phyloP scores from a whole-genome alignment of 2,888 invertebrate species.

The Laspeyria flexula region DNA sequence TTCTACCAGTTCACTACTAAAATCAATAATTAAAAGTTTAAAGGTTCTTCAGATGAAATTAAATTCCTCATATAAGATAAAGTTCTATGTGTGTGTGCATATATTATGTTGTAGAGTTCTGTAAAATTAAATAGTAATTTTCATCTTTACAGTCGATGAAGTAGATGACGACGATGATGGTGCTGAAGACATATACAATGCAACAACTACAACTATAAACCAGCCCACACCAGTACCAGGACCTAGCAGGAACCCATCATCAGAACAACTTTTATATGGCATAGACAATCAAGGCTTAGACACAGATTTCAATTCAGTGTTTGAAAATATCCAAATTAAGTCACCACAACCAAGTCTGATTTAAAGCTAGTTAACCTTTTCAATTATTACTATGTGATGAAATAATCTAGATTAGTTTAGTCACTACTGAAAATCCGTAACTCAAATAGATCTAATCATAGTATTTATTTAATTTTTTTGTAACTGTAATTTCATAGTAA shows the following conservation, averaged over 20 bases:
- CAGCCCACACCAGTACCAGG: constrained; percentile 61
- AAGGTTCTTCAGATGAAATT: too few species aligned
- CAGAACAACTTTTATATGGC: constrained; percentile 81
- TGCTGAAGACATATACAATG: constrained; percentile 80
- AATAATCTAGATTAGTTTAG: neutral
- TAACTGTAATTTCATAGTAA: neutral
- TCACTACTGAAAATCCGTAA: neutral
- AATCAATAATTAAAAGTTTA: too few species aligned
- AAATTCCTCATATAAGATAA: too few species aligned
- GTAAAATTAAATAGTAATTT: neutral
- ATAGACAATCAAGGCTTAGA: constrained; percentile 87
- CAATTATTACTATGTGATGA: constrained; percentile 29
- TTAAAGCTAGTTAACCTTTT: constrained; percentile 36
- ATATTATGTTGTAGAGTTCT: too few species aligned
- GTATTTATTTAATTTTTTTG: neutral
- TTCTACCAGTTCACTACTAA: too few species aligned
- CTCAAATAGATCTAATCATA: too few species aligned
- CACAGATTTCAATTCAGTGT: constrained; percentile 87
- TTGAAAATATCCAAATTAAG: constrained; percentile 87
- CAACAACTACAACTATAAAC: constrained; percentile 70
- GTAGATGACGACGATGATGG: constrained; percentile 76
- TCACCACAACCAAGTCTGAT: constrained; percentile 74
- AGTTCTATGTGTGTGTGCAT: too few species aligned
- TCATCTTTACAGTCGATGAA: constrained; percentile 74
- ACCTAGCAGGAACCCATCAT: constrained; percentile 77